Conservation (phyloP, 2,797 vertebrate species). For the Picus viridis region DNA sequence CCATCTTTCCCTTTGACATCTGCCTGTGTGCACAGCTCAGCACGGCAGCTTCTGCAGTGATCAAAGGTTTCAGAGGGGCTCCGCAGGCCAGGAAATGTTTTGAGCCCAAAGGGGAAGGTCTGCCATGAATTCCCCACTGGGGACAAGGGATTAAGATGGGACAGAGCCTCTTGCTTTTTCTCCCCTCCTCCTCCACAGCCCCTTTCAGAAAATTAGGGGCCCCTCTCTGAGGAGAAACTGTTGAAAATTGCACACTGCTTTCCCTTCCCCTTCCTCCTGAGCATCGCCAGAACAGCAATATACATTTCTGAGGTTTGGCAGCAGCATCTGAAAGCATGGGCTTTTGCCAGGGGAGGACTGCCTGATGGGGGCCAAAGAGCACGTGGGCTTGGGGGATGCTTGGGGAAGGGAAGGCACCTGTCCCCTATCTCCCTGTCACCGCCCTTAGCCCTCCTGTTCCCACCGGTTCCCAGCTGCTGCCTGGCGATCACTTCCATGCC, state of each 20-base stretch:
- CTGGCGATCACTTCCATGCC: background rate
- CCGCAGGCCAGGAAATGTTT: slow-evolving; percentile 46
- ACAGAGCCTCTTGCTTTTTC: slow-evolving; percentile 34
- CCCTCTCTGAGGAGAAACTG: slow-evolving; percentile 70
- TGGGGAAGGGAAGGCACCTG: slow-evolving; percentile 32
- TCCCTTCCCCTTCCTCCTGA: slow-evolving; percentile 70
- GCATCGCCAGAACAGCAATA: slow-evolving; percentile 76
- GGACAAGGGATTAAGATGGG: slow-evolving; percentile 59
- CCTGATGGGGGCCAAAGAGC: slow-evolving; percentile 66
- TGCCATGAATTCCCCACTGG: slow-evolving; percentile 48
- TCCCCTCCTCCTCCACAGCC: slow-evolving; percentile 55
- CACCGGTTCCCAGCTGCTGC: background rate
- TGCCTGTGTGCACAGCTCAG: background rate
- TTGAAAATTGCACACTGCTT: slow-evolving; percentile 73
- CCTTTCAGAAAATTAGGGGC: slow-evolving; percentile 75
- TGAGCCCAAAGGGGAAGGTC: slow-evolving; percentile 56
- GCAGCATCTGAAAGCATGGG: slow-evolving; percentile 64
- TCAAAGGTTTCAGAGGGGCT: slow-evolving; percentile 54
- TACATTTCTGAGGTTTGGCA: slow-evolving; percentile 80
- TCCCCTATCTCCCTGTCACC: slow-evolving; percentile 9
- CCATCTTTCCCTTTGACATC: background rate
- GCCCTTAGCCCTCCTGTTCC: background rate
- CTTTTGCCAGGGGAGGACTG: slow-evolving; percentile 67
- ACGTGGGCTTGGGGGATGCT: slow-evolving; percentile 4
- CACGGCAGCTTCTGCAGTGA: background rate